Conservation (phyloP, 1,140 invertebrate genomes). For the Calliopsis andreniformis region DNA sequence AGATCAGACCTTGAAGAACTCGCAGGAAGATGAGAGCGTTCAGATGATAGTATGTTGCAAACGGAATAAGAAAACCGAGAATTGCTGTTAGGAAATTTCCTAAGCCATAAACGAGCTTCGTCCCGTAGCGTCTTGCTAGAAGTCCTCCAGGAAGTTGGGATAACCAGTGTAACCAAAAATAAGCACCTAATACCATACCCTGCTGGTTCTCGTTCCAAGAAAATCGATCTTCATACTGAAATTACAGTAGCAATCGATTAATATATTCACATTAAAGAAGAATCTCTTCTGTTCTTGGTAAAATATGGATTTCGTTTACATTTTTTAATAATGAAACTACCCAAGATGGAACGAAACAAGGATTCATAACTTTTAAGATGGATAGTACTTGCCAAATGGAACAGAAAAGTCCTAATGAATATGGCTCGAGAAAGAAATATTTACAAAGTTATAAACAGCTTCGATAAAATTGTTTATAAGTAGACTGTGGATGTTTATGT, state of each 20-base stretch:
- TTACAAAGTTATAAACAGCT: too few relatives aligned
- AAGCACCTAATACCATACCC: constrained; percentile 86
- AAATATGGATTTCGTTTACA: too few relatives aligned
- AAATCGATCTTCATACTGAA: constrained; percentile 78
- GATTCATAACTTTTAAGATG: too few relatives aligned
- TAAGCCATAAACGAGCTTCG: constrained; percentile 87
- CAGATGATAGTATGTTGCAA: constrained; percentile 83
- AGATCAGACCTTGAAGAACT: constrained; percentile 87
- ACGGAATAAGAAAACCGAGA: constrained; percentile 87
- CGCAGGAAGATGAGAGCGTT: constrained; percentile 85
- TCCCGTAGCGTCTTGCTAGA: constrained; percentile 86
- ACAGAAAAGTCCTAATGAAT: too few relatives aligned
- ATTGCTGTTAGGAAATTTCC: constrained; percentile 86
- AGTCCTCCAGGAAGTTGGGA: constrained; percentile 89
- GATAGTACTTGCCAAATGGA: too few relatives aligned
- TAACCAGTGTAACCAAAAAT: constrained; percentile 89
- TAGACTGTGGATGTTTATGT: too few relatives aligned
- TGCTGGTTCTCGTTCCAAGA: constrained; percentile 87
- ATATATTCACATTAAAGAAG: background rate
- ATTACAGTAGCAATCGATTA: too few relatives aligned
- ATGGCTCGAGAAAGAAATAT: too few relatives aligned
- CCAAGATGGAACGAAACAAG: too few relatives aligned
- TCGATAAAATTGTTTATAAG: too few relatives aligned
- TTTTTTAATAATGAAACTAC: too few relatives aligned
- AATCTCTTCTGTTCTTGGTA: too few relatives aligned